Conservation (phyloP, 2,888 invertebrate species). For the Cloeon dipterum region DNA sequence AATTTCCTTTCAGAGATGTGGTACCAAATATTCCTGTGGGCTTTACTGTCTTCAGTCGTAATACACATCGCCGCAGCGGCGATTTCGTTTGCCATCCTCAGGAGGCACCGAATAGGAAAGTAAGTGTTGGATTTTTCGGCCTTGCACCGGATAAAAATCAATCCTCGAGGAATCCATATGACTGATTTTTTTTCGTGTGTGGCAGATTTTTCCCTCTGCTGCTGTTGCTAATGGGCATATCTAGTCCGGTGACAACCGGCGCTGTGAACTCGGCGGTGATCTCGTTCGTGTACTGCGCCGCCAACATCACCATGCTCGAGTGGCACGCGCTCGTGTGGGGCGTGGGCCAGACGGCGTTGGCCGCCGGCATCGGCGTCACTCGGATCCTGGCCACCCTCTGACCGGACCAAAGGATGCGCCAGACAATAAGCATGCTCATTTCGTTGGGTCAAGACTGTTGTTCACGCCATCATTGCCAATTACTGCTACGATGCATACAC, state of each 20-base stretch:
- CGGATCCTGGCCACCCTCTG: slow-evolving; percentile 80
- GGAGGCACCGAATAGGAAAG: slow-evolving; percentile 80
- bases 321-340: slow-evolving; percentile 88
- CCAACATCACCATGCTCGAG: slow-evolving; percentile 70
- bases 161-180: too few species aligned
- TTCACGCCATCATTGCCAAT: too few species aligned
- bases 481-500: too few species aligned
- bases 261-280: slow-evolving; percentile 77
- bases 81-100: slow-evolving; percentile 72
- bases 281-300: slow-evolving; percentile 81
- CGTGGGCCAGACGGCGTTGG: slow-evolving; percentile 73
- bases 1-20: slow-evolving; percentile 81
- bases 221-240: slow-evolving; percentile 70
- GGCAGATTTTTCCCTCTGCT: slow-evolving; percentile 78
- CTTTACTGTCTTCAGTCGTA: slow-evolving; percentile 78
- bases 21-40: slow-evolving; percentile 93
- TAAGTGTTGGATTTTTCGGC: too few species aligned
- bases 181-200: too few species aligned
- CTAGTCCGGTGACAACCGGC: slow-evolving; percentile 73
- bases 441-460: too few species aligned
- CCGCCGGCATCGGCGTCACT: slow-evolving; percentile 78
- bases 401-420: too few species aligned
- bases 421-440: too few species aligned
- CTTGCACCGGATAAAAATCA: too few species aligned
- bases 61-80: slow-evolving; percentile 73